Conservation (phyloP, 92 coral and sea anemone genomes). For the Diadumene lineata region DNA sequence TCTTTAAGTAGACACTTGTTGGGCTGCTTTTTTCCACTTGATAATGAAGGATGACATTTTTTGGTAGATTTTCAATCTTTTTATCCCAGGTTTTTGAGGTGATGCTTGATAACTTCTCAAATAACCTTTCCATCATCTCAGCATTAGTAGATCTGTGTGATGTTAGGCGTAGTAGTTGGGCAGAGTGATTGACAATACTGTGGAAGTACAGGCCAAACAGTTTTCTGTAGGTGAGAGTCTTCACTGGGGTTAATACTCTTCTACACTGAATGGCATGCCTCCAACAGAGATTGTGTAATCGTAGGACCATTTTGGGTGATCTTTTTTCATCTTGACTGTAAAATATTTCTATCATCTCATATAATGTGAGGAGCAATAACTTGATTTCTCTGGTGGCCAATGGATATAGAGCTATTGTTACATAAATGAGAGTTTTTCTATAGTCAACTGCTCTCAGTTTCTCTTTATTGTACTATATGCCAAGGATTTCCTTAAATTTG, state of each 20-base stretch:
- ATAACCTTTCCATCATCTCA: conserved; percentile 47
- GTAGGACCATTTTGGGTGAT: conserved; percentile 45
- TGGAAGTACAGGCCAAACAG: conserved; percentile 66
- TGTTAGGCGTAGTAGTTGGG: conserved; percentile 17
- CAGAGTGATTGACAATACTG: conserved; percentile 17
- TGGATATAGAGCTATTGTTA: conserved; percentile 48
- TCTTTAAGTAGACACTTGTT: conserved; percentile 15
- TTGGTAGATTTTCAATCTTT: conserved; percentile 35
- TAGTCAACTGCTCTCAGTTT: conserved; percentile 41
- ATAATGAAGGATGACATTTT: conserved; percentile 48
- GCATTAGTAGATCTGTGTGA: conserved; percentile 48
- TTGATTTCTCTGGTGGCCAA: conserved; percentile 21
- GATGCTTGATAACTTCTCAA: conserved; percentile 45
- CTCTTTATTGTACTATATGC: conserved; percentile 34
- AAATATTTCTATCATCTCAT: conserved; percentile 52
- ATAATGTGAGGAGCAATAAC: conserved; percentile 39
- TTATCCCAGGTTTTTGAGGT: conserved; percentile 53
- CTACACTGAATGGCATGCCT: conserved; percentile 55
- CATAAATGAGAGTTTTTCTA: conserved; percentile 41
- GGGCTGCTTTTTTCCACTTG: conserved; percentile 29
- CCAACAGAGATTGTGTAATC: conserved; percentile 59
- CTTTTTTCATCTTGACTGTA: conserved; percentile 39
- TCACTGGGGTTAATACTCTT: conserved; percentile 36
- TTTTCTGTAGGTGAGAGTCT: conserved; percentile 45
- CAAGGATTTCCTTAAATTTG: conserved; percentile 28